These are phyloP conservation scores for Chlorops oryzae DNA, from an alignment of 1,140 invertebrate genomes.

Conservation along the genomic window DNA sequence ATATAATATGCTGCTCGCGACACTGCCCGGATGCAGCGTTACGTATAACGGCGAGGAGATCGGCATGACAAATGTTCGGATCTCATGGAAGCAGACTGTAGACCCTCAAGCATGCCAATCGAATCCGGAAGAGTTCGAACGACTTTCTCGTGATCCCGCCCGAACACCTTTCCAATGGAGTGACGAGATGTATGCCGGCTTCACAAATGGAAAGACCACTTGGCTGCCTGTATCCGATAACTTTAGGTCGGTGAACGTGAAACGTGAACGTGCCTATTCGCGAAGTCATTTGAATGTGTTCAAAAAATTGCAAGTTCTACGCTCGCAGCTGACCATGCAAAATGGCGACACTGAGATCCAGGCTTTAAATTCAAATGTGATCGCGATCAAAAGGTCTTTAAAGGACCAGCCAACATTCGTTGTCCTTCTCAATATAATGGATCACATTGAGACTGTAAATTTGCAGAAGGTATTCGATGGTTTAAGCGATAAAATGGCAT, in stretches of 20 bases:
- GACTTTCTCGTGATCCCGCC: constrained; percentile 52
- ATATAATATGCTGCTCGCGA: constrained; percentile 60
- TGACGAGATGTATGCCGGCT: constrained; percentile 50
- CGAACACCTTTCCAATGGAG: constrained; percentile 67
- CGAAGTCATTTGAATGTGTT: constrained; percentile 41
- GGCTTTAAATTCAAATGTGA: constrained; percentile 44
- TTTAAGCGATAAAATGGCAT: constrained; percentile 24
- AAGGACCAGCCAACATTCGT: constrained; percentile 24
- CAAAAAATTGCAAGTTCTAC: constrained; percentile 35
- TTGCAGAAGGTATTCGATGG: constrained; percentile 26
- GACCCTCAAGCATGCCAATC: constrained; percentile 44
- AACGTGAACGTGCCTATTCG: constrained; percentile 41
- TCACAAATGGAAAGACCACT: constrained; percentile 55
- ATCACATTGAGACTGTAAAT: constrained; percentile 34
- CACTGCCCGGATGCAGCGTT: constrained; percentile 67
- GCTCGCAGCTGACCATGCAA: constrained; percentile 37
- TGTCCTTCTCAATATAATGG: constrained; percentile 31
- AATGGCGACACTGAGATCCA: constrained; percentile 40
- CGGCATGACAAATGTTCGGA: constrained; percentile 64
- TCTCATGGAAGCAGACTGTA: constrained; percentile 52
- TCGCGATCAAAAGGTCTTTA: constrained; percentile 49
- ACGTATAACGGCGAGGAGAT: constrained; percentile 76
- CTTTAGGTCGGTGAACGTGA: constrained; percentile 52
- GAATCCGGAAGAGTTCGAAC: constrained; percentile 35
- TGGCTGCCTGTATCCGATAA: constrained; percentile 62